Percentiles rank a stretch among this genome's conserved stretches.
Evolutionary conservation across 2,113 vertebrate species (phyloP).

Genomic region (mouse (Mus musculus)): DNA sequence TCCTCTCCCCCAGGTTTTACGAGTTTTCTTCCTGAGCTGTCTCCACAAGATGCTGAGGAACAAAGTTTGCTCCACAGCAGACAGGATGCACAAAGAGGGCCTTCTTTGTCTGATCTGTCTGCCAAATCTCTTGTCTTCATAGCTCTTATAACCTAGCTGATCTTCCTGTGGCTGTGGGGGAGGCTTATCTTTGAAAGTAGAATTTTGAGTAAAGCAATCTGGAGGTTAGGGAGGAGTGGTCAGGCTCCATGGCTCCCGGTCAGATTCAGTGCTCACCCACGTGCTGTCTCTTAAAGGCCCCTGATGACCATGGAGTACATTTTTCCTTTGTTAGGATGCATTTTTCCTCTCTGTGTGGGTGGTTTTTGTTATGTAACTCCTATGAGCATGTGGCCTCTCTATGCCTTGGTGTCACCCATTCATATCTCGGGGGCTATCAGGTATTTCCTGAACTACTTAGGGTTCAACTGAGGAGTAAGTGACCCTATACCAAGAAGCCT

Average conservation of each 20-base stretch:
- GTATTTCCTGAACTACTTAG: not conserved
- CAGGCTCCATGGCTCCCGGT: not conserved
- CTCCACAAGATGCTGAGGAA: conserved; percentile 45
- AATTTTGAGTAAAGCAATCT: conserved; percentile 55
- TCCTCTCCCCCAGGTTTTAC: not conserved
- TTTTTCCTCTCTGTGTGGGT: not conserved
- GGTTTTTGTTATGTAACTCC: not conserved
- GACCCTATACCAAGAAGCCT: not conserved
- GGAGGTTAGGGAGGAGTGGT: not conserved
- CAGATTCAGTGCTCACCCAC: not conserved
- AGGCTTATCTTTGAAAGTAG: conserved; percentile 50
- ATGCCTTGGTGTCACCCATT: not conserved
- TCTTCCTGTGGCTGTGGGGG: conserved; percentile 28
- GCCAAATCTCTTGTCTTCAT: conserved; percentile 54
- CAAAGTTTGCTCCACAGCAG: conserved; percentile 56
- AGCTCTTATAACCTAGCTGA: conserved; percentile 43
- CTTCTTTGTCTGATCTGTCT: conserved; percentile 45
- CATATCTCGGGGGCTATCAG: not conserved
- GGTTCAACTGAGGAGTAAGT: not conserved
- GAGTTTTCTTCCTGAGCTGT: conserved; percentile 19
- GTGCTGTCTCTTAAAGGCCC: not conserved
- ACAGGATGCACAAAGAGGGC: not conserved
- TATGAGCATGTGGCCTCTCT: not conserved
- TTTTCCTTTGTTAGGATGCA: not conserved
- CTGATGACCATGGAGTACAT: not conserved